A percentile compares a stretch with the other conserved stretches of the same genome.
Conservation (phyloP, 2,888 invertebrate genomes). For the Selenia dentaria region DNA sequence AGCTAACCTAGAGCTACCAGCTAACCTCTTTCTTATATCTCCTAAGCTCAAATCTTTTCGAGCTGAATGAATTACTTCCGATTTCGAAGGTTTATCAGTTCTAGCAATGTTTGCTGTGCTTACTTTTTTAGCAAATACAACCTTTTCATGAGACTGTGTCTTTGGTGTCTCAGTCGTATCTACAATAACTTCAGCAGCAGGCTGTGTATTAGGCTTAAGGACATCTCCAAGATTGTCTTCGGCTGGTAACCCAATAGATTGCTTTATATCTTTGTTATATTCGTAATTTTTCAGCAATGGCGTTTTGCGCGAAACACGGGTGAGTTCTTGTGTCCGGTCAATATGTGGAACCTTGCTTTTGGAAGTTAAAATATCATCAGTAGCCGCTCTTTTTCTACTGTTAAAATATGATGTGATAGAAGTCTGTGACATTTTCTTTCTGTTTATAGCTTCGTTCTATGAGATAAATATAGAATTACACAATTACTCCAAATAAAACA, state of each 20-base stretch:
- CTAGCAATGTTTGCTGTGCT: constrained; percentile 58
- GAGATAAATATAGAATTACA: background rate
- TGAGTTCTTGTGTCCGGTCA: constrained; percentile 51
- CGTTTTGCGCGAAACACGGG: constrained; percentile 43
- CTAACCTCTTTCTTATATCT: constrained; percentile 88
- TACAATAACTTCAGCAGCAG: constrained; percentile 7
- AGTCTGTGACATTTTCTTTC: constrained; percentile 88
- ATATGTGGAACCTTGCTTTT: constrained; percentile 79
- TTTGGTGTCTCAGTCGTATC: constrained; percentile 13
- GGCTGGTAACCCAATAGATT: background rate
- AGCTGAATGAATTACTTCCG: constrained; percentile 72
- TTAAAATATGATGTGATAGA: constrained; percentile 90
- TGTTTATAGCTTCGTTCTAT: background rate
- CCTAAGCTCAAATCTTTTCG: constrained; percentile 87
- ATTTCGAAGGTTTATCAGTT: constrained; percentile 41
- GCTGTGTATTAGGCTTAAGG: constrained; percentile 24
- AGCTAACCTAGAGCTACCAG: constrained; percentile 87
- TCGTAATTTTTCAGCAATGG: constrained; percentile 38
- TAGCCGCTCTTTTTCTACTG: constrained; percentile 90
- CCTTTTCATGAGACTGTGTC: constrained; percentile 23
- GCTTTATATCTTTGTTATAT: constrained; percentile 20
- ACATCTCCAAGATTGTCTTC: constrained; percentile 11
- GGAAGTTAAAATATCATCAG: constrained; percentile 85
- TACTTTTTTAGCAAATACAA: constrained; percentile 61
- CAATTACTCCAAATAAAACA: background rate